Evolutionary conservation across 2,113 vertebrate genomes (phyloP), one percentile per base, ranked within the genome.

Genomic region (Mirounga angustirostris): DNA sequence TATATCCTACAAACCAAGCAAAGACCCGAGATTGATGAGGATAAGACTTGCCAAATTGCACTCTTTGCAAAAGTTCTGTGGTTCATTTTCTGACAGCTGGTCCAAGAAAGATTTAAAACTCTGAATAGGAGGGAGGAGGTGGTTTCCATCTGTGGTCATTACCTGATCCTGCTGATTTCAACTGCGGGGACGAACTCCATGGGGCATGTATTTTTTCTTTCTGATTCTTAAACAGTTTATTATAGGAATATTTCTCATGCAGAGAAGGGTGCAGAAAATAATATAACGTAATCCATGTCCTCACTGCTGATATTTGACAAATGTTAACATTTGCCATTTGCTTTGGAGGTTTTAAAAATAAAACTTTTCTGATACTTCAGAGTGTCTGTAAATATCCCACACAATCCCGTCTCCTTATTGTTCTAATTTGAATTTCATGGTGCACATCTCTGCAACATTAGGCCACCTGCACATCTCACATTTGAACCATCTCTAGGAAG

Each of bases 61-160:
- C 43, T 59, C 50, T 89, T 91, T 86, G 36, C 54, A 92, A 85
- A 88, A 93, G 69, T 83, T 89, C 36, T 43, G 46, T 2, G 63
- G 89, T 93, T 89, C 86, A 7, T 71, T 89, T 92, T 91, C 78
- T 58, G 91, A 93, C 97, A 98, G 81, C 58, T 96, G 93, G 50
- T 21, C 79, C 24, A 52, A 82, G 50, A 91, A 89, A 86, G 40
- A 89, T 71, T 95, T 65, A 71, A 93, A 78, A 85, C 79, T 91
- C 92, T 50, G 63, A 87, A 15, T n/a, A 89, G 81, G 78, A 96
- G 89, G 65, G 59, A 85, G 85, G 81, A 85, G 85, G 85, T 97
- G 89, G 73, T n/a, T 97, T 50, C 93, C 91, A 96, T 96, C 96
- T 98, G 91, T 86, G 93, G 43, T 88, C 81, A 74, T 71, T 95